These are phyloP conservation scores for Acrocyrtus sp. DNA, from an alignment of 2,888 invertebrate species.

Conservation along the genomic window DNA sequence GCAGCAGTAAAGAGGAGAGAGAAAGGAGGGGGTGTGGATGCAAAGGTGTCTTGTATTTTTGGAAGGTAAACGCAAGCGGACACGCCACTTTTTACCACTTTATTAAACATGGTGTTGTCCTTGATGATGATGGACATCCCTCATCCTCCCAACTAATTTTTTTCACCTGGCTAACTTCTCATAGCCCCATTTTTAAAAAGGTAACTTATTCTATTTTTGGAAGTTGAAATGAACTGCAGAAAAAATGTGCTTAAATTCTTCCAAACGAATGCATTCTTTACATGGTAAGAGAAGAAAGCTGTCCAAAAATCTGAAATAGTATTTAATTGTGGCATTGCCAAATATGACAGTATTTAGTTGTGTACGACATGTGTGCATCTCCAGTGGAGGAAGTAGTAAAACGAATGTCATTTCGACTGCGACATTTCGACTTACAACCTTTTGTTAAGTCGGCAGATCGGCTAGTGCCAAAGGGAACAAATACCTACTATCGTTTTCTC, in stretches of 20 bases:
- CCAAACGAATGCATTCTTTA: too few relatives aligned
- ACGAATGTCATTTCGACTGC: neutral
- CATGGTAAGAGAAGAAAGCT: too few relatives aligned
- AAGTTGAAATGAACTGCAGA: too few relatives aligned
- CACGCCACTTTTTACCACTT: conserved; percentile 50
- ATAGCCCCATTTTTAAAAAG: conserved; percentile 5
- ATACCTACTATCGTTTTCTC: neutral
- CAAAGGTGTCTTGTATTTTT: conserved; percentile 1
- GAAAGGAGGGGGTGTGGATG: neutral
- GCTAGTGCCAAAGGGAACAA: neutral
- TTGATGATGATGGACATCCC: conserved; percentile 9
- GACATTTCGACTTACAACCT: too few relatives aligned
- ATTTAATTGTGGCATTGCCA: conserved; percentile 8
- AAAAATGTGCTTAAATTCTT: too few relatives aligned
- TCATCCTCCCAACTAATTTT: conserved; percentile 25
- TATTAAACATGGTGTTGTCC: conserved; percentile 21
- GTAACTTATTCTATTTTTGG: too few relatives aligned
- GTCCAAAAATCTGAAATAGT: too few relatives aligned
- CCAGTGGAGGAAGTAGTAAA: too few relatives aligned
- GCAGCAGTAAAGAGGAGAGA: neutral
- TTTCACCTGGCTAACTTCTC: conserved; percentile 48
- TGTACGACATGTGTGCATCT: too few relatives aligned
- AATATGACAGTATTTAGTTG: too few relatives aligned
- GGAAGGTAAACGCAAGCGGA: conserved; percentile 13
- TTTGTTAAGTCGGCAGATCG: conserved; percentile 12